Evolutionary conservation across 2,797 vertebrate genomes (phyloP).

Genomic region (Microctenopoma steveboyesi): DNA sequence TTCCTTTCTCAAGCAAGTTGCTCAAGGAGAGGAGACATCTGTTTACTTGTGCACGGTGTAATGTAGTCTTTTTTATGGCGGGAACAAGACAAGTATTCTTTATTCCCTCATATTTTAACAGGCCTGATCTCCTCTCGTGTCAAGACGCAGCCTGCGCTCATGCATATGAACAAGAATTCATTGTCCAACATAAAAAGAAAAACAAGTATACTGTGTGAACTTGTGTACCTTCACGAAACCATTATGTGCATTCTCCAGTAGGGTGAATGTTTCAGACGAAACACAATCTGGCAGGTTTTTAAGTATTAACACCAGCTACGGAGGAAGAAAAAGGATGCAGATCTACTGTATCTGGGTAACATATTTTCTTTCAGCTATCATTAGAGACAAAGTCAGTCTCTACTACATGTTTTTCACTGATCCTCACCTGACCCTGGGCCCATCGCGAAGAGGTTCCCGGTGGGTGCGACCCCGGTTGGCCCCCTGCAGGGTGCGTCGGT

Average conservation of each 20-base stretch:
- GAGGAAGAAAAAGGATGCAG: background rate
- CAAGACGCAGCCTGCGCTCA: slow-evolving; percentile 29
- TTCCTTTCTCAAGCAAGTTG: slow-evolving; percentile 40
- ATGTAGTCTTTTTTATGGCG: slow-evolving; percentile 32
- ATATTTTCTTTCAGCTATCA: background rate
- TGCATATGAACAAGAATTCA: slow-evolving; percentile 27
- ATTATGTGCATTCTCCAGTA: slow-evolving; percentile 2
- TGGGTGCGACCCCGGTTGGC: slow-evolving; percentile 86
- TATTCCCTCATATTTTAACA: slow-evolving; percentile 45
- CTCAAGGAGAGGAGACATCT: slow-evolving; percentile 50
- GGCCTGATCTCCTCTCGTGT: slow-evolving; percentile 24
- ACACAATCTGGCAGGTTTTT: background rate
- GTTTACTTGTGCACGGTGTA: slow-evolving; percentile 41
- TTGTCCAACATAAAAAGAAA: slow-evolving; percentile 16
- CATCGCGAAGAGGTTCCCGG: slow-evolving; percentile 85
- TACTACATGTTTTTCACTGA: background rate
- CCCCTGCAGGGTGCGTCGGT: slow-evolving; percentile 86
- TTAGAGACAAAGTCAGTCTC: background rate
- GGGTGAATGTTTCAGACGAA: slow-evolving; percentile 9
- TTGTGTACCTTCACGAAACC: background rate
- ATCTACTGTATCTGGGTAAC: background rate
- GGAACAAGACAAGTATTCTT: slow-evolving; percentile 39
- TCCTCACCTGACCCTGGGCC: slow-evolving; percentile 81
- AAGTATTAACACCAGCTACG: background rate
- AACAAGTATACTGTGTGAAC: slow-evolving; percentile 19